Evolutionary conservation across 2,113 vertebrate species (phyloP).

Genomic region (Phaethon lepturus): DNA sequence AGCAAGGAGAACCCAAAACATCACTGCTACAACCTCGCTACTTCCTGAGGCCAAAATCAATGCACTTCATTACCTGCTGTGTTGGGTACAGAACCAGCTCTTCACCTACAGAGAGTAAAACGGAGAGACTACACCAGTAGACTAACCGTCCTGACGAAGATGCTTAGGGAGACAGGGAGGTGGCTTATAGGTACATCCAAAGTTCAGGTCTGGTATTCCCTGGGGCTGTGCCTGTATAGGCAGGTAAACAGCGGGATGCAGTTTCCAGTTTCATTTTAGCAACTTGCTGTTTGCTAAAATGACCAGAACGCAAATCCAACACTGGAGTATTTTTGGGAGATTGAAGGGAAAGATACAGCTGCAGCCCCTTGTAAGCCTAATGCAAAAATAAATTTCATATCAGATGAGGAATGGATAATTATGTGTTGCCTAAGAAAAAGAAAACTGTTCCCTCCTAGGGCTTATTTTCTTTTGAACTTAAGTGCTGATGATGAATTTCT

Average conservation of each 20-base stretch:
- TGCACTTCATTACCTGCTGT: not conserved
- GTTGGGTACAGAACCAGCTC: not conserved
- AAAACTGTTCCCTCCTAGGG: not conserved
- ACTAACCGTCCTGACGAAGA: accelerated
- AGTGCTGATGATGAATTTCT: not conserved
- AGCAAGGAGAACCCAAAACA: not conserved
- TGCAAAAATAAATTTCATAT: not conserved
- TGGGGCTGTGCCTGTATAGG: accelerated
- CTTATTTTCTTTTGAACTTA: not conserved
- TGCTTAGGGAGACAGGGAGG: not conserved
- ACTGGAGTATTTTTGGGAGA: not conserved
- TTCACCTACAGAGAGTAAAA: not conserved
- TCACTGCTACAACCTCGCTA: accelerated
- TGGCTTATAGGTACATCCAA: not conserved
- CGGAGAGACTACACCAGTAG: accelerated
- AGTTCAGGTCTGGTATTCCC: not conserved
- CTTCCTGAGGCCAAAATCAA: not conserved
- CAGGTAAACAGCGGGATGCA: not conserved
- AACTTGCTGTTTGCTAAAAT: not conserved
- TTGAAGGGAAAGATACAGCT: not conserved
- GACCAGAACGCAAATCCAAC: not conserved
- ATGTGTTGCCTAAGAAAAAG: constrained; percentile 35
- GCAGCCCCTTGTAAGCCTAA: constrained; percentile 25
- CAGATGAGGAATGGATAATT: constrained; percentile 35
- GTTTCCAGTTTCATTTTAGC: not conserved